Base-by-base conservation (phyloP, 92 coral and sea anemone genomes). In the Parazoanthus atlanticus region DNA sequence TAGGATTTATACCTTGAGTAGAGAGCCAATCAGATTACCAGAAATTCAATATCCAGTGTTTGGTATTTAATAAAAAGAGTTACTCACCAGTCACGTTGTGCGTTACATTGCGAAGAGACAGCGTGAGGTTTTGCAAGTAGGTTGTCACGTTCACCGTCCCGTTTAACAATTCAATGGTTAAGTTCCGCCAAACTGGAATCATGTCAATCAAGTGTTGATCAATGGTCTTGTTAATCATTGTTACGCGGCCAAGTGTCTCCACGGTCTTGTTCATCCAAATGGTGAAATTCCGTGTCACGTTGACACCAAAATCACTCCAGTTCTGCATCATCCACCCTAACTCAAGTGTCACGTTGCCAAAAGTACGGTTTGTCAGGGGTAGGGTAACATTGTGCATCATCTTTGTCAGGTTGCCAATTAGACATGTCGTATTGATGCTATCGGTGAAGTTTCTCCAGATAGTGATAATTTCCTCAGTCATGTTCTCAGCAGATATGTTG, bases 391-490 rank as follows among this genome's bases (percentile, higher is more conserved):
- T 91, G 46, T 64, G 43, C 16, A 91, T 54, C 78, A 93, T 77
- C n/a, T 85, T 76, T 54, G 95, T 84, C 82, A 93, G 66, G 64
- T 91, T 88, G 40, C 92, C 89, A 19, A 91, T 54, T 46, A 91
- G 71, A 11, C 89, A 78, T 36, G 89, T 93, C 81, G 84, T 79
- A 80, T 91, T 85, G 12, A 93, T 70, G 31, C 90, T 90, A 31
- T 88, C 92, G 15, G 93, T 93, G 79, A 93, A 83, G 80, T 85
- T 91, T 89, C 83, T 92, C 76, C 78, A 65, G 75, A 88, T 93
- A 29, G 41, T 61, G 81, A 93, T 91, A 82, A 93, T 16, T 72
- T 93, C 95, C 82, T 91, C 91, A 19, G 93, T 91, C 30, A 93
- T 76, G 86, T 93, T 85, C 15, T 66, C 86, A 83, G 65, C 61